phyloP scores from a whole-genome alignment of 2,888 invertebrate species.

The Cybosia mesomella region DNA sequence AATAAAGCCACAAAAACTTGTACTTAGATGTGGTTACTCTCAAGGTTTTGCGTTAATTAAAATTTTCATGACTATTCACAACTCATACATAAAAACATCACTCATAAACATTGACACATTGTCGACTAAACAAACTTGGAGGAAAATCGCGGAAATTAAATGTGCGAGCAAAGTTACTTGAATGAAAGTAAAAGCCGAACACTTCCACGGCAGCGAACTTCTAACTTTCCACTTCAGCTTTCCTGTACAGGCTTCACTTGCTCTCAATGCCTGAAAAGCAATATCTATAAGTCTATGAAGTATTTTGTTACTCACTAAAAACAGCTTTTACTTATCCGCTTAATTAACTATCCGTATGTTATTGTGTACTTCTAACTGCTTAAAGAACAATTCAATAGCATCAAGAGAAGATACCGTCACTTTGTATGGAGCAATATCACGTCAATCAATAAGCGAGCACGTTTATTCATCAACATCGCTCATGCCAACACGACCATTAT shows the following conservation, averaged over 20 bases:
- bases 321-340: constrained; percentile 58
- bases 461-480: constrained; percentile 61
- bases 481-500: constrained; percentile 70
- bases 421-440: constrained; percentile 40
- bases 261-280: constrained; percentile 58
- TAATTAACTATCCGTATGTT: constrained; percentile 40
- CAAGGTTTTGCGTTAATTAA: constrained; percentile 33
- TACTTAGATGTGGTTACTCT: constrained; percentile 36
- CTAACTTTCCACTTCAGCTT: constrained; percentile 73
- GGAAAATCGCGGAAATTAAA: constrained; percentile 30
- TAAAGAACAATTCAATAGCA: constrained; percentile 40
- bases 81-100: constrained; percentile 58
- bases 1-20: constrained; percentile 31
- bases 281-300: constrained; percentile 23
- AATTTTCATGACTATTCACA: constrained; percentile 49
- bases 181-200: constrained; percentile 43
- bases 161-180: constrained; percentile 30
- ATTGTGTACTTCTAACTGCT: constrained; percentile 46
- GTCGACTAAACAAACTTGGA: constrained; percentile 47
- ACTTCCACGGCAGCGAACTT: constrained; percentile 74
- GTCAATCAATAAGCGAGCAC: constrained; percentile 46
- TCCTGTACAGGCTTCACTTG: constrained; percentile 72
- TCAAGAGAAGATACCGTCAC: constrained; percentile 41
- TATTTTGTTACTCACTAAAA: constrained; percentile 45
- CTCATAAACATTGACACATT: constrained; percentile 62